Evolutionary conservation across 2,113 vertebrate genomes (phyloP), one percentile per base, ranked within the genome.

Genomic region (Clupea harengus): DNA sequence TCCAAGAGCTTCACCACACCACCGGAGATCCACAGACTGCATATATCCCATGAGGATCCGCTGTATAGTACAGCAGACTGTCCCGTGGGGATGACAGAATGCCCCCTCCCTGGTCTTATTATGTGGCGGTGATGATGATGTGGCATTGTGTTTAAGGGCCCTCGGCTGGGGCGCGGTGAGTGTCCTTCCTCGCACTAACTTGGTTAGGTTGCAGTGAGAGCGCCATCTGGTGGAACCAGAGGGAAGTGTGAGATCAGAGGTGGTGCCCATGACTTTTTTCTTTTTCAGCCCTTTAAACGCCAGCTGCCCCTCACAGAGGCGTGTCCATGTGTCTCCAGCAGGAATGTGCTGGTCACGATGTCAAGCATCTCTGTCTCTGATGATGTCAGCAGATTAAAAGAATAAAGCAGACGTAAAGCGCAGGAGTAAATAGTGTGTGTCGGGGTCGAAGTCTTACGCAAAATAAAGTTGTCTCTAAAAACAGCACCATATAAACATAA

Each of bases 371-470:
- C 32, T 44, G 82, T 86, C 78, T 57, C 46, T 84, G 60, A 86
- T 78, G 85, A 88, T 85, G 85, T 86, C 85, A 80, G 46, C 83
- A 82, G 75, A 81, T 80, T 85, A 81, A 81, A 52, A 85, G 18
- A 84, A 39, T 81, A 54, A 78, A 81, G 25, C 32, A 45, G 46
- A 45, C 39, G 6, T 52, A 32, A 52, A 47, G 17, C 75, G 39
- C 82, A 46, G 45, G 32, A 54, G 5, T 10, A 80, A 15, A 46
- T 47, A 72, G 44, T 83, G 81, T 45, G 52, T 83, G 80, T 64
- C 18, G 81, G 82, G 75, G 82, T 78, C 49, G 47, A 50, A 75
- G 75, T 81, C 82, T 67, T 83, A 57, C 49, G 75, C 54, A 60
- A 22, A 39, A 60, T 60, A 60, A 20, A 60, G 54, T 60, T 60